phyloP scores from a whole-genome alignment of 2,113 vertebrate species.

The Glareola pratincola region DNA sequence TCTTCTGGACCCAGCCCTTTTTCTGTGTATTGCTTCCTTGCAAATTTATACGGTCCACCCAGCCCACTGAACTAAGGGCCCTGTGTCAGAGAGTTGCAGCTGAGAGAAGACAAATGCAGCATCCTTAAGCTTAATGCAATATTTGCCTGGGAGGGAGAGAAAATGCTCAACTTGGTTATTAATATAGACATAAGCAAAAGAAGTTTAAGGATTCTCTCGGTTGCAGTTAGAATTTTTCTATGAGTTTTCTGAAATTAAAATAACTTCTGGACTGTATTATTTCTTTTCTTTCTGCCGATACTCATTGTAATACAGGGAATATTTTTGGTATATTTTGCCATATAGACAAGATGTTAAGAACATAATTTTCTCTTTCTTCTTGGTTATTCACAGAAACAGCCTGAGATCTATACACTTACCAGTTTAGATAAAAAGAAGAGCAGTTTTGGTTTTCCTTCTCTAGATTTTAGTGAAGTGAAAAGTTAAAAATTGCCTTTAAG shows the following conservation, averaged over 20 bases:
- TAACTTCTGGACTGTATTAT: neutral
- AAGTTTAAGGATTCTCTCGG: neutral
- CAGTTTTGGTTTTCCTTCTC: neutral
- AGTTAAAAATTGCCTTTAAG: neutral
- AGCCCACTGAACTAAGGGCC: neutral
- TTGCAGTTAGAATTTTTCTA: neutral
- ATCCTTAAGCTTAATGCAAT: neutral
- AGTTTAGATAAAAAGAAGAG: neutral
- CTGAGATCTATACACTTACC: neutral
- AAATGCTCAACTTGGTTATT: neutral
- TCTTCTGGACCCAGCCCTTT: neutral
- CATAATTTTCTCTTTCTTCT: neutral
- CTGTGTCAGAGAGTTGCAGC: neutral
- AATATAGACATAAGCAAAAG: neutral
- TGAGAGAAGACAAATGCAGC: neutral
- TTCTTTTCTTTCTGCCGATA: neutral
- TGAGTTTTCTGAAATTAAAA: neutral
- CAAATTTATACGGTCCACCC: neutral
- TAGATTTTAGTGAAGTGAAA: neutral
- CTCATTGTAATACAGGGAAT: neutral
- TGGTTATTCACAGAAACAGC: neutral
- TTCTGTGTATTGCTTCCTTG: neutral
- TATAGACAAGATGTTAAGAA: neutral
- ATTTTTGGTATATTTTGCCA: neutral
- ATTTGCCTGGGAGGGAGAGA: neutral